Percentiles rank a stretch among this genome's conserved stretches.
Conservation (phyloP, 2,797 vertebrate species). For the Enoplosus armatus region DNA sequence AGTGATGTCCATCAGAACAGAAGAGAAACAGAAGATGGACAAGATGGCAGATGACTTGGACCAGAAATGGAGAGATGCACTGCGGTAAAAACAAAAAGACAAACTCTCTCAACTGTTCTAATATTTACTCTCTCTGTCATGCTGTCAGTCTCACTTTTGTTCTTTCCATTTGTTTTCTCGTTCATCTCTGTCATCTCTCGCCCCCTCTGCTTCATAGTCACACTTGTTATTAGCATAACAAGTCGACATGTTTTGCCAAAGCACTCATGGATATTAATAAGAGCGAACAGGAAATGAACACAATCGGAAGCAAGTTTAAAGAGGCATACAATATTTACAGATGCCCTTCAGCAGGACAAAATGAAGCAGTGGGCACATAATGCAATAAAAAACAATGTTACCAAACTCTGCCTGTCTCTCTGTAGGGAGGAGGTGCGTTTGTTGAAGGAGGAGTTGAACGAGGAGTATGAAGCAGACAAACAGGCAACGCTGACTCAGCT, state of each 20-base stretch:
- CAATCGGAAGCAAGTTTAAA: not conserved
- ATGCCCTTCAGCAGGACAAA: constrained; percentile 3
- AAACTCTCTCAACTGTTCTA: not conserved
- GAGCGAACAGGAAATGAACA: constrained; percentile 5
- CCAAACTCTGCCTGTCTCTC: not conserved
- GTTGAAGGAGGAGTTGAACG: constrained; percentile 91
- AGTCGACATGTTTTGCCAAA: not conserved
- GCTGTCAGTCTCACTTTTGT: constrained; percentile 15
- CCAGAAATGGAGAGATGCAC: constrained; percentile 96
- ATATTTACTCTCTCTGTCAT: not conserved
- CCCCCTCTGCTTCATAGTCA: not conserved
- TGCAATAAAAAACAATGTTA: not conserved
- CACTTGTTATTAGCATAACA: constrained; percentile 22
- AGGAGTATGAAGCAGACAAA: constrained; percentile 95
- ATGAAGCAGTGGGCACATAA: not conserved
- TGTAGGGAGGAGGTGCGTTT: constrained; percentile 93
- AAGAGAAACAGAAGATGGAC: constrained; percentile 95
- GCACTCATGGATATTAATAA: constrained; percentile 19
- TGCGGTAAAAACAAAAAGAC: constrained; percentile 84
- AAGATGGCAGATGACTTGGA: constrained; percentile 95
- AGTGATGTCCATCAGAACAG: constrained; percentile 91
- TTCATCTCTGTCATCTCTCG: constrained; percentile 14
- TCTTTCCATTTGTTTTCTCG: constrained; percentile 22
- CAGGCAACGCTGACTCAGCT: constrained; percentile 92
- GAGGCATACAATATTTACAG: constrained; percentile 8